A percentile compares a stretch with the other conserved stretches of the same genome.
These are phyloP conservation scores for Hemicordylus capensis DNA, from an alignment of 2,113 vertebrate genomes.

Conservation along the genomic window DNA sequence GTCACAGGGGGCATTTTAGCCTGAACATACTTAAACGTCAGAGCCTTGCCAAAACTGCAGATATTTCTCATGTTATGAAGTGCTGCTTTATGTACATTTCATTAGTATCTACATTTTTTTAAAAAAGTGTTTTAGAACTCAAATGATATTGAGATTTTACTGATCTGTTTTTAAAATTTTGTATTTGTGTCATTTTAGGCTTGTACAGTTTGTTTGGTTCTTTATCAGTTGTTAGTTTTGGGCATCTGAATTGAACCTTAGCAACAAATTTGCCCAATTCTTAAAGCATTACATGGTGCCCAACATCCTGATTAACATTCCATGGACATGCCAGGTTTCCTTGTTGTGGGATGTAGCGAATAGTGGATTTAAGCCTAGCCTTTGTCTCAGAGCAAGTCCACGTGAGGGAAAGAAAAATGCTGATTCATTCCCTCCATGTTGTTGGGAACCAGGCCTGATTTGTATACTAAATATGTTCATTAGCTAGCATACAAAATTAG, in stretches of 20 bases:
- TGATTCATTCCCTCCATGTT: no score
- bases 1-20: slow-evolving; percentile 23
- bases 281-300: background rate
- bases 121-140: background rate
- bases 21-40: slow-evolving; percentile 42
- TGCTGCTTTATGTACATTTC: background rate
- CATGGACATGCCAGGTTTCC: no score
- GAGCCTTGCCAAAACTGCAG: slow-evolving; percentile 19
- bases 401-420: no score
- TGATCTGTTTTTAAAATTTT: background rate
- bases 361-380: no score
- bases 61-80: slow-evolving; percentile 29
- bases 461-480: no score
- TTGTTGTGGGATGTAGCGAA: no score
- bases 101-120: background rate
- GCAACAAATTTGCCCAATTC: background rate
- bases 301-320: no score
- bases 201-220: background rate
- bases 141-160: background rate
- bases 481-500: no score
- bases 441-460: no score
- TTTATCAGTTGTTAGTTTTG: background rate
- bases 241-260: background rate
- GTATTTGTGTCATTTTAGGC: no score
- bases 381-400: no score